Base-by-base conservation (phyloP, 2,113 vertebrate species). In the Diphyllodes magnificus region DNA sequence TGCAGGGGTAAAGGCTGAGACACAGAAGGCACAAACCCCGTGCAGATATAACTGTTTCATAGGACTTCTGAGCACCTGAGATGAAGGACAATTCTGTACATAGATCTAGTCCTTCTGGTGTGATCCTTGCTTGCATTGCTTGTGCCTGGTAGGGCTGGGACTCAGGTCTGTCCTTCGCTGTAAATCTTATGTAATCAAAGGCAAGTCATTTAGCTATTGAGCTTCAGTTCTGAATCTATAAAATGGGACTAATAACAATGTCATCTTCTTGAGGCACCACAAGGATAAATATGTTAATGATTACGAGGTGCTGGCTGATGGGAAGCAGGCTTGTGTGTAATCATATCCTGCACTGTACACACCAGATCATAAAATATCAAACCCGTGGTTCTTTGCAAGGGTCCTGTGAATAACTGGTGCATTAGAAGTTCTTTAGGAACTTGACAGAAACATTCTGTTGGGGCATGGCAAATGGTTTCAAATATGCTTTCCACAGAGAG, bases 311-410 rank as follows among this genome's bases (percentile, higher is more conserved):
- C 71, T 92, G 76, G 82, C 82, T 96, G 94, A 96, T 94, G 85
- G 66, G 90, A 92, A 94, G 81, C 96, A 97, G 96, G 68, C 82
- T 90, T 78, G 60, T 91, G 90, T 92, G 85, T 96, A 95, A 96
- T 95, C 82, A 90, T 94, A 92, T 81, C 90, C 93, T 94, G 82
- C 88, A 92, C 90, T 93, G 85, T 95, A 94, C 82, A 92, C 76
- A 88, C 64, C 63, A 90, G 76, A 91, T 71, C 79, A 69, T 94
- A 90, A 94, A 94, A 91, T 90, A 82, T 22, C 93, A 93, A 96
- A 92, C 79, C 70, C 27, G 0, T 92, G 79, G 71, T 71, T 92
- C 15, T 13, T 86, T 92, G 92, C 53, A 81, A 93, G 73, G 65
- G 60, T 93, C 64, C 64, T 92, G 68, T 83, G 82, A 92, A 49